phyloP scores from a whole-genome alignment of 2,797 vertebrate genomes.

The Hemitrygon akajei region DNA sequence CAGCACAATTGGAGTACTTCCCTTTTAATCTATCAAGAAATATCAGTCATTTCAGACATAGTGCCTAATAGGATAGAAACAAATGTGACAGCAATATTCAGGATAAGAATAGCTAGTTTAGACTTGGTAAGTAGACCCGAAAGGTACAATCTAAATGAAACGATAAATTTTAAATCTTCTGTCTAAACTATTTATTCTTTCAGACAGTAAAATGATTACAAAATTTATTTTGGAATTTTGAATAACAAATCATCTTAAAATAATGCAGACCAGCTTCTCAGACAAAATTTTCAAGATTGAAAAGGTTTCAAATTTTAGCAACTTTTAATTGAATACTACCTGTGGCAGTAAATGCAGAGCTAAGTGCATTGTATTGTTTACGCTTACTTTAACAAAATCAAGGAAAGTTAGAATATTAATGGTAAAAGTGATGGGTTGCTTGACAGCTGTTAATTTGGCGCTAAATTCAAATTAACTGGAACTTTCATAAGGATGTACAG shows the following conservation, averaged over 20 bases:
- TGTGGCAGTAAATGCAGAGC: neutral
- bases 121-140: neutral
- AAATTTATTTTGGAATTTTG: neutral
- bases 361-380: neutral
- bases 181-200: neutral
- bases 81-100: neutral
- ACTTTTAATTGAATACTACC: neutral
- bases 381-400: neutral
- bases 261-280: neutral
- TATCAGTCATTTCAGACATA: neutral
- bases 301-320: neutral
- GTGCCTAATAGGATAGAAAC: neutral
- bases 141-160: neutral
- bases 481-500: no score
- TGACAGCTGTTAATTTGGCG: neutral
- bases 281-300: neutral
- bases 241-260: neutral
- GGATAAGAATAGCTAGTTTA: neutral
- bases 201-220: neutral
- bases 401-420: neutral
- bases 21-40: neutral
- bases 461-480: no score
- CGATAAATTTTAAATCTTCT: neutral
- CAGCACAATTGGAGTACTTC: neutral
- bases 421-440: neutral